Conservation (phyloP, 2,888 invertebrate species). For the Scaptomyza polygonia region DNA sequence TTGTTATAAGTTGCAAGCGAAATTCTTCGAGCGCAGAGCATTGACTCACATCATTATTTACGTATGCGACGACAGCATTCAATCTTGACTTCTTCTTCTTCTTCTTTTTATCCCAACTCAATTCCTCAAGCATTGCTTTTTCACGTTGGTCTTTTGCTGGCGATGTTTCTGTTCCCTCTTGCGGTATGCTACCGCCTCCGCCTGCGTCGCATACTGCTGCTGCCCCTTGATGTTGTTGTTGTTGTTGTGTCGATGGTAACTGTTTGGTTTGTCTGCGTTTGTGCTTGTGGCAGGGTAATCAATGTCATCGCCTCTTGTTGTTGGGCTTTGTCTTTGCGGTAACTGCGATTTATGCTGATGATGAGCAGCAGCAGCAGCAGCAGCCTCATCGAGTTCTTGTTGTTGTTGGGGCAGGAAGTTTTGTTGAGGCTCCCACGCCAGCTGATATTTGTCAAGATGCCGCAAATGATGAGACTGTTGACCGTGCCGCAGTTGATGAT, state of each 20-base stretch:
- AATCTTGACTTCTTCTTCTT: neutral
- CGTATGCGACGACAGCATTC: neutral
- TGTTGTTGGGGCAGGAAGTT: neutral
- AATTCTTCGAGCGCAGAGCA: neutral
- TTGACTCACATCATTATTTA: conserved; percentile 25
- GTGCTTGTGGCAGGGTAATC: conserved; percentile 17
- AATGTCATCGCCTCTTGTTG: conserved; percentile 28
- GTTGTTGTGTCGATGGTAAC: conserved; percentile 5
- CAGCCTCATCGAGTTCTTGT: neutral
- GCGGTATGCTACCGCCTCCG: neutral
- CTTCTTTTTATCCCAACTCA: conserved; percentile 6
- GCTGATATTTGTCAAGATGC: conserved; percentile 45
- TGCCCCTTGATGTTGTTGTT: neutral
- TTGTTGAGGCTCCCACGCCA: conserved; percentile 57
- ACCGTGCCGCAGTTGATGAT: conserved; percentile 34
- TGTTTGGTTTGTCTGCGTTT: conserved; percentile 15
- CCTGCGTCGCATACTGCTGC: neutral
- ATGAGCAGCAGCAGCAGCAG: conserved; percentile 16
- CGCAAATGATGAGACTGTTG: conserved; percentile 47
- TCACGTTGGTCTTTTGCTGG: conserved; percentile 4
- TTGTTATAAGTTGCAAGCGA: neutral
- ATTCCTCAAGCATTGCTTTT: neutral
- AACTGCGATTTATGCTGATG: conserved; percentile 70
- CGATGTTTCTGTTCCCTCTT: conserved; percentile 3
- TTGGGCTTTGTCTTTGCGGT: conserved; percentile 10